Evolutionary conservation across 2,888 invertebrate genomes (phyloP), one percentile per base, ranked within the genome.

Genomic region (Mythimna lalbum): DNA sequence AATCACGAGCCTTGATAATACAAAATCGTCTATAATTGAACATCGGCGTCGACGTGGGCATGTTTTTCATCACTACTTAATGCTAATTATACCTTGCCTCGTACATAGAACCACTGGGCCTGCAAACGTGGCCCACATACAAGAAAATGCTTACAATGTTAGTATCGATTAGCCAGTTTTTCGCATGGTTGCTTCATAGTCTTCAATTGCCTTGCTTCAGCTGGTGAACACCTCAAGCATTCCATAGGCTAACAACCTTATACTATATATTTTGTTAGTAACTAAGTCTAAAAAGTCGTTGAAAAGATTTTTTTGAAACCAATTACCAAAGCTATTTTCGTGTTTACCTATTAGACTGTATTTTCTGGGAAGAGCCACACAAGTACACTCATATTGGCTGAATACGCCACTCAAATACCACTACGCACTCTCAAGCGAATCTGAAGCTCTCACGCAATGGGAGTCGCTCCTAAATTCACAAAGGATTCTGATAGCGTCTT

Each of bases 1-100:
- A 66, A 67, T 57, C 63, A 63, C 43, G 61, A 75, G 31, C 6
- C 71, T 64, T 74, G 72, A 64, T 76, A 69, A 76, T 72, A 75
- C 47, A 80, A 81, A 82, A 81, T 84, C 66, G 69, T 75, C 64
- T 68, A 49, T 80, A 82, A 85, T 82, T 84, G 73, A 78, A 76
- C 71, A 63, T 71, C 63, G 75, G 43, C 75, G 69, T 69, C 59
- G 76, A 69, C 50, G 61, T 71, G 61, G 82, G 76, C 81, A 80
- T 64, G 82, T 85, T 84, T 85, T 85, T 85, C 84, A 83, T 71
- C 69, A 61, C 61, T 75, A 57, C 61, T 74, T 73, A 50, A 60
- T 69, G 55, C 63, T 69, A 76, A 75, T 75, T 69, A 76, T 69
- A 76, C 33, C 70, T 67, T 64, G 39, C 64, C 63, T 56, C 61